Percentiles rank a stretch among this genome's conserved stretches.
Evolutionary conservation across 2,797 vertebrate species (phyloP).

Genomic region (Syngnathus rostellatus): DNA sequence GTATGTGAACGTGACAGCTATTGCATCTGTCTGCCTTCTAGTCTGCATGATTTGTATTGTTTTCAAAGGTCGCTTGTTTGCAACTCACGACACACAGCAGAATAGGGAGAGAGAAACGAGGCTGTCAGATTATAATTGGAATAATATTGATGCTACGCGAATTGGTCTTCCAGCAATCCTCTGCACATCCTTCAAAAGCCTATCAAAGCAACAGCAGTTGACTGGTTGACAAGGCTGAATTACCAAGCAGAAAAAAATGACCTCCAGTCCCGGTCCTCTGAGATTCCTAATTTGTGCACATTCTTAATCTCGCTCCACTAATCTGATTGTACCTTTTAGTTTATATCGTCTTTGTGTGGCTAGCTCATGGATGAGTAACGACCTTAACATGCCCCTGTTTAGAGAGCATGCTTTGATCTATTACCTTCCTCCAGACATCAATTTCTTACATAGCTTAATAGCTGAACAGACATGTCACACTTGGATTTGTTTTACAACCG

Average conservation of each 20-base stretch:
- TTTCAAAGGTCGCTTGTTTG: neutral
- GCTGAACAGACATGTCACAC: neutral
- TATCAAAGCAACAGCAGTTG: neutral
- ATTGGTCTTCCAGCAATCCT: no score
- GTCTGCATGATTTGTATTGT: neutral
- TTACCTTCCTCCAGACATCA: neutral
- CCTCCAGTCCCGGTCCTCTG: neutral
- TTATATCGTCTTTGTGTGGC: neutral
- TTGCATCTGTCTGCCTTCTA: neutral
- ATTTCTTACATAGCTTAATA: neutral
- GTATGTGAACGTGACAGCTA: neutral
- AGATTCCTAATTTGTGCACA: neutral
- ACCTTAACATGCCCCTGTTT: neutral
- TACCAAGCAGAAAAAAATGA: constrained; percentile 8
- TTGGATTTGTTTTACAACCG: neutral
- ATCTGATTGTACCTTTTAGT: neutral
- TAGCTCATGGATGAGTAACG: neutral
- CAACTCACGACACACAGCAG: neutral
- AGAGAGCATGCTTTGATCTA: neutral
- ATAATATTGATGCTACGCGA: neutral
- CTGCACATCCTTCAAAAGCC: neutral
- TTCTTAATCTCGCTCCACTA: neutral
- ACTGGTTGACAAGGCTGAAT: constrained; percentile 5
- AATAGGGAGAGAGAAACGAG: neutral
- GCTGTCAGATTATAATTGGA: neutral